Percentiles rank a stretch among this genome's conserved stretches.
These are phyloP conservation scores for Linhomoeus sp. DNA, from an alignment of 2,888 invertebrate species.

Conservation along the genomic window DNA sequence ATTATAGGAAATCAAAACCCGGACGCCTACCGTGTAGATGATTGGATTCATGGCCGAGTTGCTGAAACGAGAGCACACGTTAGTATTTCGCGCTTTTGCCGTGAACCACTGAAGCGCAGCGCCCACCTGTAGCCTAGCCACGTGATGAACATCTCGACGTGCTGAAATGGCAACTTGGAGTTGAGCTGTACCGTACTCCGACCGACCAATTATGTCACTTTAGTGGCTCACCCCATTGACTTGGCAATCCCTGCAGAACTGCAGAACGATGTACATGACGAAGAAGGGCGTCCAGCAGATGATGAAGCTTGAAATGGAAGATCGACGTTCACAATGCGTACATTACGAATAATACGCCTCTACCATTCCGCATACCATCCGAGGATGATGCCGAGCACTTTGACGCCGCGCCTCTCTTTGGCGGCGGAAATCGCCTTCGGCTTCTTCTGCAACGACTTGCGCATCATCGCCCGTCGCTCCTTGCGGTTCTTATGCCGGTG, in stretches of 20 bases:
- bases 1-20: not conserved
- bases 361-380: no score
- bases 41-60: constrained; percentile 28
- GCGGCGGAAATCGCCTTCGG: constrained; percentile 12
- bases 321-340: no score
- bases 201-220: no score
- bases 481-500: constrained; percentile 11
- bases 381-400: constrained; percentile 25
- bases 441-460: constrained; percentile 21
- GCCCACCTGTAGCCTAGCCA: constrained; percentile 15
- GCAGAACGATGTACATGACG: constrained; percentile 25
- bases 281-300: constrained; percentile 27
- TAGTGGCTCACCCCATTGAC: no score
- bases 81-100: no score
- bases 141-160: constrained; percentile 27
- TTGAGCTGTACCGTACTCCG: no score
- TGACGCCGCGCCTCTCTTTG: constrained; percentile 24
- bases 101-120: no score
- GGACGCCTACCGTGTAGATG: constrained; percentile 20
- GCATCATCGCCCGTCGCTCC: constrained; percentile 14
- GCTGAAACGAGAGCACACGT: no score
- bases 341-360: no score
- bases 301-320: no score
- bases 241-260: constrained; percentile 21
- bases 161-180: constrained; percentile 17